These are phyloP conservation scores for Tympanoctomys barrerae DNA, from an alignment of 2,797 vertebrate species.

Conservation along the genomic window DNA sequence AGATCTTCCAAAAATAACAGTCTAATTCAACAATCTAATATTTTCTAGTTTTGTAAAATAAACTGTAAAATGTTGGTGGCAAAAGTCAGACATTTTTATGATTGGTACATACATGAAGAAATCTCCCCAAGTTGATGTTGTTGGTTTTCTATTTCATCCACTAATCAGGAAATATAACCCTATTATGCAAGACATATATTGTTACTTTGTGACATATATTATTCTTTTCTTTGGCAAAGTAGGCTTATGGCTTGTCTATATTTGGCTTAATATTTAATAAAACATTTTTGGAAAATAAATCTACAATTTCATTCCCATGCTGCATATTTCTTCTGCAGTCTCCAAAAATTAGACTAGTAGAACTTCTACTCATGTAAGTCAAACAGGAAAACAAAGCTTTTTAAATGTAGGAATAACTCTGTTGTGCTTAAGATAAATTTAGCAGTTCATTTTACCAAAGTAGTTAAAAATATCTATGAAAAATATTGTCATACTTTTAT, in stretches of 20 bases:
- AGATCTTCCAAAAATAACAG: neutral
- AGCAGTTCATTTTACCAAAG: conserved; percentile 18
- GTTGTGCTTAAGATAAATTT: conserved; percentile 17
- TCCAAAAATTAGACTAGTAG: neutral
- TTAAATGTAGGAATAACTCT: conserved; percentile 44
- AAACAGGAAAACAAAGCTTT: neutral
- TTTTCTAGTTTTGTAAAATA: neutral
- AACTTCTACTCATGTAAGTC: neutral
- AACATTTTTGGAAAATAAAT: conserved; percentile 32
- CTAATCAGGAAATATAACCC: conserved; percentile 9
- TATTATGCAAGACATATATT: neutral
- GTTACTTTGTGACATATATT: neutral
- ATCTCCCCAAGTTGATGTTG: neutral
- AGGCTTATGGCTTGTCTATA: neutral
- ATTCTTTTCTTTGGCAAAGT: neutral
- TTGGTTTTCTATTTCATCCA: neutral
- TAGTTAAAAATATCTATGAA: conserved; percentile 3
- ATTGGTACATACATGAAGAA: neutral
- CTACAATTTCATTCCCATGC: neutral
- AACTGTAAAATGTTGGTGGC: neutral
- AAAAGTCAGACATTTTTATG: neutral
- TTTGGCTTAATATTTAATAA: conserved; percentile 57
- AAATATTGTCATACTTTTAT: conserved; percentile 19
- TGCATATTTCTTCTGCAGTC: neutral
- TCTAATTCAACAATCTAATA: neutral